Evolutionary conservation across 2,797 vertebrate genomes (phyloP).

Genomic region (Diglossa cyanea): DNA sequence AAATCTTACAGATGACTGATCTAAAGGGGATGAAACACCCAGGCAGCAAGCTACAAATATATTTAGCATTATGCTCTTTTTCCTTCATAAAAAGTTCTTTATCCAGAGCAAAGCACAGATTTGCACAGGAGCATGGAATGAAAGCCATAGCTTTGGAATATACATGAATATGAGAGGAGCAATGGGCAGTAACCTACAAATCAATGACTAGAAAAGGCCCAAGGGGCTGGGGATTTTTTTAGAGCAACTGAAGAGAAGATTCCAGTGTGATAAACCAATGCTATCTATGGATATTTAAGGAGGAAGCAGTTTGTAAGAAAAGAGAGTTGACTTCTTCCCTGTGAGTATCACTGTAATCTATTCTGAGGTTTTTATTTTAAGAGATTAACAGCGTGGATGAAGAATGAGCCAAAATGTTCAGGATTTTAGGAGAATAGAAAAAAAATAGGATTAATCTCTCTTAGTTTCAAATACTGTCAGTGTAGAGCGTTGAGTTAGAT

Average conservation of each 20-base stretch:
- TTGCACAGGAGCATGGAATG: not conserved
- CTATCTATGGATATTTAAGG: not conserved
- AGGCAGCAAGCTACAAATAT: not conserved
- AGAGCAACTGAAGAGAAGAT: not conserved
- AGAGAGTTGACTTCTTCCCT: not conserved
- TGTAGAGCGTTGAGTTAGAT: not conserved
- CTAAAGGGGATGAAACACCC: not conserved
- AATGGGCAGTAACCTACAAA: not conserved
- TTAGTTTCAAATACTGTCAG: not conserved
- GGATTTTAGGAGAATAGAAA: not conserved
- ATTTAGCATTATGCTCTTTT: not conserved
- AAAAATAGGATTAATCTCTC: not conserved
- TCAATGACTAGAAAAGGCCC: not conserved
- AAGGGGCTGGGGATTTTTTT: fast-evolving
- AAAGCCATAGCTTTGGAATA: not conserved
- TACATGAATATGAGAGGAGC: not conserved
- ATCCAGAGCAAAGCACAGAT: not conserved
- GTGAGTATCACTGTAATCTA: not conserved
- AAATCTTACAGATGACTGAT: not conserved
- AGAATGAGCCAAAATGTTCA: not conserved
- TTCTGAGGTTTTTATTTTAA: not conserved
- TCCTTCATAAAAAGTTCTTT: not conserved
- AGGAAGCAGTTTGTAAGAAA: not conserved
- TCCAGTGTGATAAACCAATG: not conserved
- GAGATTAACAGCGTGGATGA: not conserved